Evolutionary conservation across 2,113 vertebrate genomes (phyloP), one percentile per base, ranked within the genome.

Genomic region (Coptodon rendalli): DNA sequence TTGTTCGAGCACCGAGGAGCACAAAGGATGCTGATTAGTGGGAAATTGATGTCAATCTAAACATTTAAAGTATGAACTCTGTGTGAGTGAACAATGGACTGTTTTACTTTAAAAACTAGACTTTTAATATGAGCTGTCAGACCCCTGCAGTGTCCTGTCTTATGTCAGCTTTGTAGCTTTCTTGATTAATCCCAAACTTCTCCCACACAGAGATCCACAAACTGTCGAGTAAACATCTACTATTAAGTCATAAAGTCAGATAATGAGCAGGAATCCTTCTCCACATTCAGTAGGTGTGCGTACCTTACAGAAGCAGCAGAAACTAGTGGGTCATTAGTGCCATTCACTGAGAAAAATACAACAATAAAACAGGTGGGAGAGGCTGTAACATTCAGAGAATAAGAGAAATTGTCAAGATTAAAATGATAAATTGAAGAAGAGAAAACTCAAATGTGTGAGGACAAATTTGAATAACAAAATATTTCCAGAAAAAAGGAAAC

Each of bases 21-120:
- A 95, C 90, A 95, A 94, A 94, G 89, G 86, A 89, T 8, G 79
- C n/a, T 87, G 90, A 92, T 92, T 84, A 90, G 63, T 63, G 83
- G 57, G n/a, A 86, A 90, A 91, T 59, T 87, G 84, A 86, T 82
- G 89, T 90, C 89, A 87, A 78, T 92, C 84, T 71, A 86, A 91
- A 93, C 87, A 84, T 84, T 84, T 80, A 9, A 82, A 88, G 57
- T 45, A 45, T 7, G 48, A 43, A 78, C 85, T 27, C 78, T 61
- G 34, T 71, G 12, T n/a, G 10, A 24, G 56, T 31, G 78, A 9
- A 4, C 11, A 57, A 17, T 78, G 45, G 34, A 56, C 16, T 68
- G n/a, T 22, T 9, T 19, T 19, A 7, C 10, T 36, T 59, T 11
- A 16, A 29, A 66, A 71, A 52, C 2, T 16, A 9, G 7, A 50